Percentiles rank a stretch among this genome's conserved stretches.
These are phyloP conservation scores for Sinodicranocentrus sp. DNA, from an alignment of 2,888 invertebrate species.

Conservation along the genomic window DNA sequence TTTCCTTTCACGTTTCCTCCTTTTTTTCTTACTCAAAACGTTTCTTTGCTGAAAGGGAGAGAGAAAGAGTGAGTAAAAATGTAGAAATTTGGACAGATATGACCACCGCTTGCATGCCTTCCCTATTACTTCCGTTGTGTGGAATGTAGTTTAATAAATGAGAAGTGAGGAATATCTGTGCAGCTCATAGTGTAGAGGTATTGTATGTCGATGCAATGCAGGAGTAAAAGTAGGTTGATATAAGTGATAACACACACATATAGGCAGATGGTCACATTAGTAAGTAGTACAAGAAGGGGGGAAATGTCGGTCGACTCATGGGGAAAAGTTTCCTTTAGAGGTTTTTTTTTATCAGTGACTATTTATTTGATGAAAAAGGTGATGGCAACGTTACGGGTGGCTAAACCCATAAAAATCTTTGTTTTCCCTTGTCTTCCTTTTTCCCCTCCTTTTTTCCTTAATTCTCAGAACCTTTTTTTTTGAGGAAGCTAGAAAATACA, in stretches of 20 bases:
- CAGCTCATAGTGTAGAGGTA: not conserved
- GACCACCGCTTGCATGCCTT: conserved; percentile 39
- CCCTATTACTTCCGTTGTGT: not conserved
- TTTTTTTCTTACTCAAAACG: too few relatives aligned
- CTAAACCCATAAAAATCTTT: conserved; percentile 69
- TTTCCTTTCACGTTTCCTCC: too few relatives aligned
- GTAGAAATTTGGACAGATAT: conserved; percentile 40
- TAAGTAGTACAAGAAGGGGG: conserved; percentile 8
- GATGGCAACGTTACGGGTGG: conserved; percentile 59
- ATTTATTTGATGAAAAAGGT: conserved; percentile 64
- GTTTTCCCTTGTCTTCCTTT: conserved; percentile 51
- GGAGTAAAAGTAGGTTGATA: too few relatives aligned
- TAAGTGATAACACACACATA: not conserved
- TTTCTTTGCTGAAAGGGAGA: too few relatives aligned
- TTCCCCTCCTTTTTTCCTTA: conserved; percentile 4
- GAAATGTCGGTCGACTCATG: conserved; percentile 34
- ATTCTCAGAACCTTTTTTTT: conserved; percentile 16
- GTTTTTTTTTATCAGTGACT: conserved; percentile 50
- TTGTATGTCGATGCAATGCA: not conserved
- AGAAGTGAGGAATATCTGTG: too few relatives aligned
- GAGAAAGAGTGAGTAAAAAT: not conserved
- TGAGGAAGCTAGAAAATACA: conserved; percentile 9
- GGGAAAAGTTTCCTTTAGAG: conserved; percentile 42
- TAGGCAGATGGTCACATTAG: conserved; percentile 45
- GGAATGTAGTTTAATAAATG: not conserved